These are phyloP conservation scores for Agrilus planipennis DNA, from an alignment of 1,140 invertebrate species.

Conservation along the genomic window DNA sequence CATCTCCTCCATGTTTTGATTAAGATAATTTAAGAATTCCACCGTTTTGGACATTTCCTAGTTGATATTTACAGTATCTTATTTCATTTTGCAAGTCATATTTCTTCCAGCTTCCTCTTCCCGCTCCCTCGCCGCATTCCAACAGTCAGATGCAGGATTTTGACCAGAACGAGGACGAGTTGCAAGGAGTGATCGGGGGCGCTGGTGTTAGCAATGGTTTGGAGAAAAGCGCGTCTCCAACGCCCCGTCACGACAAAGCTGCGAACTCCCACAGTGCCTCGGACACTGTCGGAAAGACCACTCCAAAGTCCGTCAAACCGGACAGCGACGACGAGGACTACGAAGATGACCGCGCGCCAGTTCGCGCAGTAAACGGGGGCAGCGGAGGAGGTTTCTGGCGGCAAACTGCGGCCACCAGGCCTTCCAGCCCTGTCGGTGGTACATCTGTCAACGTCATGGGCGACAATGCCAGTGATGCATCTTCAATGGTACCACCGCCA, in stretches of 20 bases:
- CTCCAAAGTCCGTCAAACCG: conserved; percentile 13
- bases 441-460: too few relatives aligned
- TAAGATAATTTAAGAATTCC: too few relatives aligned
- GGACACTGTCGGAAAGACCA: conserved; percentile 16
- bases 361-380: conserved; percentile 32
- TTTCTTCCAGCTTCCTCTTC: too few relatives aligned
- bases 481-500: conserved; percentile 34
- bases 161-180: conserved; percentile 31
- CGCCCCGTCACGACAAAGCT: conserved; percentile 12
- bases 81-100: too few relatives aligned
- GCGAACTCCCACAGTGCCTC: conserved; percentile 13
- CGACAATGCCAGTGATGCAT: conserved; percentile 41
- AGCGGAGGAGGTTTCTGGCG: conserved; percentile 44
- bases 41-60: too few relatives aligned
- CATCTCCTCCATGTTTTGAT: too few relatives aligned
- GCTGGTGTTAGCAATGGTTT: conserved; percentile 17
- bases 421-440: conserved; percentile 32
- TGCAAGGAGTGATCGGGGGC: conserved; percentile 23
- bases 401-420: conserved; percentile 41
- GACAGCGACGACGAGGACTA: conserved; percentile 33
- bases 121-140: conserved; percentile 28
- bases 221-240: conserved; percentile 18
- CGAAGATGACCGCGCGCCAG: conserved; percentile 26
- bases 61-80: too few relatives aligned
- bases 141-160: conserved; percentile 31